phyloP scores from a whole-genome alignment of 2,113 vertebrate genomes.

The Candoia aspera region DNA sequence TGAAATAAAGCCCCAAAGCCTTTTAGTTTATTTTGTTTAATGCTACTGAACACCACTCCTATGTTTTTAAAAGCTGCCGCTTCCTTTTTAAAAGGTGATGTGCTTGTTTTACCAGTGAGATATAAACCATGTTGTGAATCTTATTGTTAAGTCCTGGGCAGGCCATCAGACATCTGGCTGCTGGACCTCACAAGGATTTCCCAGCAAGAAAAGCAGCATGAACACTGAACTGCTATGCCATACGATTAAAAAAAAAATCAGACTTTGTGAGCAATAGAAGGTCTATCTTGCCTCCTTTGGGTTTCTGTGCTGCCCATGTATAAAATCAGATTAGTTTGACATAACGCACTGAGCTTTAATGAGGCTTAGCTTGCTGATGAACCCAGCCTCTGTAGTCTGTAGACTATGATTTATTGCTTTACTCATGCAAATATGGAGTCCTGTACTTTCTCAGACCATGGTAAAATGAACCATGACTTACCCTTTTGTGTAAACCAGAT shows the following conservation, averaged over 20 bases:
- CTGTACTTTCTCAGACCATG: not conserved
- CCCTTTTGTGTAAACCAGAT: not conserved
- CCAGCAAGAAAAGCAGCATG: too few species aligned
- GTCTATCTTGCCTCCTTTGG: not conserved
- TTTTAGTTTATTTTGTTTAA: not conserved
- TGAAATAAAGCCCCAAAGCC: not conserved
- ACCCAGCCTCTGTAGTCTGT: not conserved
- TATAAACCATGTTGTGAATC: not conserved
- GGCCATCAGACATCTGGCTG: not conserved
- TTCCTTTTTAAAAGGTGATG: not conserved
- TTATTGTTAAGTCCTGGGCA: not conserved
- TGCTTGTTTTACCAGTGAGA: not conserved
- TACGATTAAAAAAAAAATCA: too few species aligned
- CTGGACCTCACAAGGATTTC: too few species aligned
- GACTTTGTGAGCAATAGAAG: not conserved
- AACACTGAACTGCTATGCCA: too few species aligned
- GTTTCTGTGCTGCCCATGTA: not conserved
- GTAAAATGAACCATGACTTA: not conserved
- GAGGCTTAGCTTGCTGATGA: not conserved
- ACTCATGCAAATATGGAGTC: not conserved
- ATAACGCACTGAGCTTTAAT: not conserved
- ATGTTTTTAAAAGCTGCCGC: not conserved
- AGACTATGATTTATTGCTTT: not conserved
- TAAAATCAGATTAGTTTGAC: not conserved
- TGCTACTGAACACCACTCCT: not conserved